Evolutionary conservation across 2,113 vertebrate genomes (phyloP).

Genomic region (Mormyrus iriodes): DNA sequence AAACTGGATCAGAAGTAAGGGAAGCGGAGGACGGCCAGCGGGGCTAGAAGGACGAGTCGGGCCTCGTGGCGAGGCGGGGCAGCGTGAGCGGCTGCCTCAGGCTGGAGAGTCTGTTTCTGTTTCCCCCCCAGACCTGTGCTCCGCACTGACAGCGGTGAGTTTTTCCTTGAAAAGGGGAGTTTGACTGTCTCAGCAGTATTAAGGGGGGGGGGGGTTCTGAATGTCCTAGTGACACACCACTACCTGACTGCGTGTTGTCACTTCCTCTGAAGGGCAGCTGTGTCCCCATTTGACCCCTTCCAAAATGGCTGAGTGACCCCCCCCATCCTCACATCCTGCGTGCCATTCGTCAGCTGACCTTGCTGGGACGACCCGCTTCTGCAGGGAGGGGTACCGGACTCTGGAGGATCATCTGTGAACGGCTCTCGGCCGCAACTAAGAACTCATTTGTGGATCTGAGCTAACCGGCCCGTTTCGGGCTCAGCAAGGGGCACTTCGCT

Average conservation of each 20-base stretch:
- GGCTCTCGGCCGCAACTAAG: not conserved
- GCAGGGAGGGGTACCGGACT: not conserved
- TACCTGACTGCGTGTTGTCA: not conserved
- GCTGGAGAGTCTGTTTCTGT: not conserved
- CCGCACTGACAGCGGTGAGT: not conserved
- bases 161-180: not conserved
- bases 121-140: not conserved
- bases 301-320: slow-evolving; percentile 3
- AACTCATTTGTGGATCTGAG: not conserved
- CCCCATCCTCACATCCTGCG: not conserved
- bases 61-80: not conserved
- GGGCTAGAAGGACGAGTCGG: not conserved
- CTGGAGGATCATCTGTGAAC: not conserved
- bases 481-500: not conserved
- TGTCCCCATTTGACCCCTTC: not conserved
- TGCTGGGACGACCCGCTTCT: not conserved
- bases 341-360: not conserved
- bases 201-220: not conserved
- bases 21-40: not conserved
- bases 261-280: not conserved
- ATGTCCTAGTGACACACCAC: not conserved
- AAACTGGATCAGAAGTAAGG: not conserved
- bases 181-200: not conserved
- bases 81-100: no score
- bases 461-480: not conserved